phyloP scores from a whole-genome alignment of 1,140 invertebrate genomes.

The Babylonia areolata region DNA sequence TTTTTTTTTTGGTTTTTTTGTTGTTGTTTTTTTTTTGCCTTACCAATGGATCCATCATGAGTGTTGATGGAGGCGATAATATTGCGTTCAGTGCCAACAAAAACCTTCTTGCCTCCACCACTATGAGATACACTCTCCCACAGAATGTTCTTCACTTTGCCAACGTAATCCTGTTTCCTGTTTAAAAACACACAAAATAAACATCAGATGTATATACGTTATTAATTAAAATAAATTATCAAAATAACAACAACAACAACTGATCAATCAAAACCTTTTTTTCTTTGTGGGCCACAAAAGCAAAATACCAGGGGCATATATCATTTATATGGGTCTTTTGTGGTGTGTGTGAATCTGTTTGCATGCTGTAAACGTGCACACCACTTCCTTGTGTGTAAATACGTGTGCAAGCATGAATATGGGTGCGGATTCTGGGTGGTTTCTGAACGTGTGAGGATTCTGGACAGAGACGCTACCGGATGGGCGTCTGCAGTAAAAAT shows the following conservation, averaged over 20 bases:
- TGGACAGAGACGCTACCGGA: too few species aligned
- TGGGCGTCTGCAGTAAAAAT: too few species aligned
- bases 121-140: slow-evolving; percentile 82
- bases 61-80: slow-evolving; percentile 89
- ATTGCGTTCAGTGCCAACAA: slow-evolving; percentile 92
- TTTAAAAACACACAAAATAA: slow-evolving; percentile 75
- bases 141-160: slow-evolving; percentile 86
- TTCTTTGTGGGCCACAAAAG: not conserved
- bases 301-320: too few species aligned
- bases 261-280: not conserved
- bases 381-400: too few species aligned
- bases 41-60: slow-evolving; percentile 83
- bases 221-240: not conserved
- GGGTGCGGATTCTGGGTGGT: too few species aligned
- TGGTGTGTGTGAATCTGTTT: too few species aligned
- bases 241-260: not conserved
- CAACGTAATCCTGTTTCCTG: slow-evolving; percentile 91
- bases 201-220: too few species aligned
- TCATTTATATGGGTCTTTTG: too few species aligned
- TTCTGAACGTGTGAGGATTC: too few species aligned
- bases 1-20: too few species aligned
- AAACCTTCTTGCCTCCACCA: slow-evolving; percentile 84
- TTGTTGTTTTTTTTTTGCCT: not conserved
- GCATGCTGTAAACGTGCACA: too few species aligned
- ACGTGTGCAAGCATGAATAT: too few species aligned